A percentile compares a stretch with the other conserved stretches of the same genome.
phyloP scores from a whole-genome alignment of 1,140 invertebrate genomes.

The Bombus cullumanus region DNA sequence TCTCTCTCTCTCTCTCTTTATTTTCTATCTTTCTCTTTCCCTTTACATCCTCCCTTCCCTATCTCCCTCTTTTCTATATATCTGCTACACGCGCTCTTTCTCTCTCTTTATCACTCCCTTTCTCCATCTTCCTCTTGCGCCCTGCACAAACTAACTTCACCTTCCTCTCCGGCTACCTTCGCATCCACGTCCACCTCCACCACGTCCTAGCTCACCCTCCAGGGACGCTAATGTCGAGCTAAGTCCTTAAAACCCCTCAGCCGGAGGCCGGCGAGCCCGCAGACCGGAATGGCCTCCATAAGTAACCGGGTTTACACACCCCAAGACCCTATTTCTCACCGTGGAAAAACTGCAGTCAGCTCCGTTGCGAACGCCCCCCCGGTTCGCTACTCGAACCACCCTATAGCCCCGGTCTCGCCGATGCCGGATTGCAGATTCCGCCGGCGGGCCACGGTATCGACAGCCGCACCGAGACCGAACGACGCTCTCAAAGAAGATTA shows the following conservation, averaged over 20 bases:
- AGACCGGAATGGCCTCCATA: slow-evolving; percentile 81
- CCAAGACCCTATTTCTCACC: slow-evolving; percentile 80
- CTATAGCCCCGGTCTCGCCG: slow-evolving; percentile 27
- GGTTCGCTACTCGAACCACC: slow-evolving; percentile 26
- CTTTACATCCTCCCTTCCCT: not conserved
- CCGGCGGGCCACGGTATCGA: slow-evolving; percentile 59
- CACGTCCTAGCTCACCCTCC: slow-evolving; percentile 64
- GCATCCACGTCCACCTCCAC: slow-evolving; percentile 59
- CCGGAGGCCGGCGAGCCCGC: slow-evolving; percentile 73
- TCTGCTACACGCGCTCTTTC: slow-evolving; percentile 12
- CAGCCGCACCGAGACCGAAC: slow-evolving; percentile 35
- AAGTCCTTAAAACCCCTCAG: slow-evolving; percentile 81
- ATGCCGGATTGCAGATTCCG: slow-evolving; percentile 64
- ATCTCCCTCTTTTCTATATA: slow-evolving; percentile 31
- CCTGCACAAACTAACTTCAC: slow-evolving; percentile 54
- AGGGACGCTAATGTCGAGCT: slow-evolving; percentile 81
- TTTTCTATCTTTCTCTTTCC: slow-evolving; percentile 62
- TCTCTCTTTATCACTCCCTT: slow-evolving; percentile 12
- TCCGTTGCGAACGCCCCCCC: slow-evolving; percentile 58
- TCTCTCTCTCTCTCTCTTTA: slow-evolving; percentile 57
- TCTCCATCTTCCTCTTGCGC: slow-evolving; percentile 29
- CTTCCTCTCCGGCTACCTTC: slow-evolving; percentile 44
- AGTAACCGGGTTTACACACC: slow-evolving; percentile 81
- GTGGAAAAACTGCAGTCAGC: slow-evolving; percentile 76
- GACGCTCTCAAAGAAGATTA: slow-evolving; percentile 59